Percentiles rank a stretch among this genome's conserved stretches.
phyloP scores from a whole-genome alignment of 2,113 vertebrate genomes.

The Nothocercus julius region DNA sequence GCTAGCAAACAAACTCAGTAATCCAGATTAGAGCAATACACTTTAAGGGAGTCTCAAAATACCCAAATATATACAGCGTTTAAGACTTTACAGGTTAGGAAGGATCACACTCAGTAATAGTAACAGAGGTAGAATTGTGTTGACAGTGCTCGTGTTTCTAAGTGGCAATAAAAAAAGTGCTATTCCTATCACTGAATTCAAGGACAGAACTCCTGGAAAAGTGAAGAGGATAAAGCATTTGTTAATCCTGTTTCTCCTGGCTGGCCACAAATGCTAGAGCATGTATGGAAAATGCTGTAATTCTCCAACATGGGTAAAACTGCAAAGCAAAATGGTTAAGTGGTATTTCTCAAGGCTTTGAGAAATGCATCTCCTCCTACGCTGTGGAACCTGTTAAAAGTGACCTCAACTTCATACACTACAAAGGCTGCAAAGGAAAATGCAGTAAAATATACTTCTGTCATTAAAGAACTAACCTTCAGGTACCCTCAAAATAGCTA shows the following conservation, averaged over 20 bases:
- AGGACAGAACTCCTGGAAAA: slow-evolving; percentile 75
- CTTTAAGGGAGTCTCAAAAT: slow-evolving; percentile 10
- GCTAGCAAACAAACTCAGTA: slow-evolving; percentile 48
- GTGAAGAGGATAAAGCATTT: slow-evolving; percentile 50
- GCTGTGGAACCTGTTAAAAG: slow-evolving; percentile 10
- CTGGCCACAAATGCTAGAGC: not conserved
- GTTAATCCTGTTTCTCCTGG: slow-evolving; percentile 50
- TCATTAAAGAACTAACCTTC: not conserved
- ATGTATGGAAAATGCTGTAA: not conserved
- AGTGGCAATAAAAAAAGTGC: slow-evolving; percentile 22
- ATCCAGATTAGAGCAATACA: slow-evolving; percentile 48
- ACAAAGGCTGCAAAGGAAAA: not conserved
- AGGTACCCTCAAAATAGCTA: not conserved
- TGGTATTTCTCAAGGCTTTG: not conserved
- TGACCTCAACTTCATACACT: not conserved
- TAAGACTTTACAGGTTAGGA: slow-evolving; percentile 66
- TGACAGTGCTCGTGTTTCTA: slow-evolving; percentile 51
- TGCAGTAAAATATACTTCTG: not conserved
- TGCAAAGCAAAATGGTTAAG: slow-evolving; percentile 46
- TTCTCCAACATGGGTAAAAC: not conserved
- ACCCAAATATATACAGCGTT: slow-evolving; percentile 10
- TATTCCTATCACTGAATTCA: slow-evolving; percentile 79
- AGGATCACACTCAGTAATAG: slow-evolving; percentile 74
- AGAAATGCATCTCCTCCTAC: not conserved
- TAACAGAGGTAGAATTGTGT: slow-evolving; percentile 51